These are phyloP conservation scores for Plagodis pulveraria DNA, from an alignment of 2,888 invertebrate genomes.

Conservation along the genomic window DNA sequence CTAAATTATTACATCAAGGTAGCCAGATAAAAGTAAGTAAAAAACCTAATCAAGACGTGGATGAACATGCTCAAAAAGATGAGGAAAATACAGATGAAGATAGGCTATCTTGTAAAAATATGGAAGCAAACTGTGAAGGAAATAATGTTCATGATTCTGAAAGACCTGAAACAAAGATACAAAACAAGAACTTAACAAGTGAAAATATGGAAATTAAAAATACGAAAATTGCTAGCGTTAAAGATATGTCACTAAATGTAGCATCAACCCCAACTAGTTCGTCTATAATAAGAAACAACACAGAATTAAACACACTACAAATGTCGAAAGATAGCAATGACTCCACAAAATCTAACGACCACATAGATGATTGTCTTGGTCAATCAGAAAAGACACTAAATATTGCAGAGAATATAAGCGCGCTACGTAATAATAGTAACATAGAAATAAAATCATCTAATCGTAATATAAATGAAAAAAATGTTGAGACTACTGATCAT, in stretches of 20 bases:
- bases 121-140: constrained; percentile 11
- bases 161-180: constrained; percentile 1
- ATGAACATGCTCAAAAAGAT: constrained; percentile 18
- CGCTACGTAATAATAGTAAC: constrained; percentile 28
- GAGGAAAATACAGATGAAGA: constrained; percentile 28
- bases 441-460: constrained; percentile 27
- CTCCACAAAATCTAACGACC: constrained; percentile 16
- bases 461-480: constrained; percentile 11
- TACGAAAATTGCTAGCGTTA: constrained; percentile 5
- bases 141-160: not conserved
- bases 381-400: constrained; percentile 2
- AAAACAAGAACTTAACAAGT: constrained; percentile 3
- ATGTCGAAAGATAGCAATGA: constrained; percentile 24
- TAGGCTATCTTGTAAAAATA: constrained; percentile 12
- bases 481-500: constrained; percentile 1
- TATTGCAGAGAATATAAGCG: constrained; percentile 18
- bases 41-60: constrained; percentile 44
- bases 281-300: not conserved
- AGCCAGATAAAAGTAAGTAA: constrained; percentile 75
- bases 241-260: not conserved
- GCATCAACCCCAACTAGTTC: constrained; percentile 10
- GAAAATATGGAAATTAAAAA: constrained; percentile 6
- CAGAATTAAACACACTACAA: not conserved
- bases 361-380: constrained; percentile 5
- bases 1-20: constrained; percentile 71